Evolutionary conservation across 1,140 invertebrate genomes (phyloP), one percentile per base, ranked within the genome.

Genomic region (Leptinotarsa defecta): DNA sequence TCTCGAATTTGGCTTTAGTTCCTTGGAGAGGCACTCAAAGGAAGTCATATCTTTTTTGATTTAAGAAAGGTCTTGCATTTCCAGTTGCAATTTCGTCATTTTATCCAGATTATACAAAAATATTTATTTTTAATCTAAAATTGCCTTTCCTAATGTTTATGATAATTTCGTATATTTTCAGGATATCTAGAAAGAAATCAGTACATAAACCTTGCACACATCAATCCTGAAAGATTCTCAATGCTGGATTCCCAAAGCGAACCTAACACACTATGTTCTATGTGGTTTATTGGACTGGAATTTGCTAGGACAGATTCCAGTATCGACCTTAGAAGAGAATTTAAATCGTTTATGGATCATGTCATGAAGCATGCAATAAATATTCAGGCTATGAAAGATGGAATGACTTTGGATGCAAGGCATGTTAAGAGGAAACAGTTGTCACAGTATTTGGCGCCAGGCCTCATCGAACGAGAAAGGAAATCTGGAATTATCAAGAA

Each of bases 261-360:
- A 49, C 80, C 84, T 77, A 84, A 81, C 65, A 63, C 76, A 3
- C 74, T 76, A 74, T 92, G 92, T 82, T 94, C 93, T 1, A 95
- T 98, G 90, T 99, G 98, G 98, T 99, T 99, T 84, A 97, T 99
- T 82, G 98, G 98, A 2, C 86, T 99, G 20, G 91, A 94, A 68
- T 98, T 99, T 84, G 91, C 93, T 77, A 96, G 95, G 86, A 91
- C 91, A 13, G 92, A 94, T 85, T 86, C 95, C 15, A 97, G 97
- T 83, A 91, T 99, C 65, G 95, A 99, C 87, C 89, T 99, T 17
- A 98, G 96, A 0, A 92, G 92, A 80, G 97, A 97, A 83, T 98
- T 98, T 77, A 92, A 93, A 80, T 91, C 89, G 48, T 98, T 98
- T 86, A 96, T 93, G 11, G 93, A 96, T 79, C 89, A 91, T 57